phyloP scores from a whole-genome alignment of 2,888 invertebrate genomes.

The Latrodectus hesperus region DNA sequence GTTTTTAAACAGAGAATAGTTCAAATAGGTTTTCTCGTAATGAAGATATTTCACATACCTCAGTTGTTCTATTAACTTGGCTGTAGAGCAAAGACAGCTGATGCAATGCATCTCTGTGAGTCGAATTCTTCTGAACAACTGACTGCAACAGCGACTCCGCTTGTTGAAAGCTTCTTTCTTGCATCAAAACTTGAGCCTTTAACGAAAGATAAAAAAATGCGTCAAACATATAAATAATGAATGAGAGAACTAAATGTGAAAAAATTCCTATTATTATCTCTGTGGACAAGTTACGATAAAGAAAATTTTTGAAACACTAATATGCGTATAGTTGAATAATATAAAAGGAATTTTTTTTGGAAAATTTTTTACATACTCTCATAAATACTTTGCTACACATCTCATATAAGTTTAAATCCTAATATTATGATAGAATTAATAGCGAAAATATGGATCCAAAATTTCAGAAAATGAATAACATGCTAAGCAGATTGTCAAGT shows the following conservation, averaged over 20 bases:
- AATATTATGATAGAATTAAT: no score
- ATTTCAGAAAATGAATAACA: no score
- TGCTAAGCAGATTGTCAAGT: no score
- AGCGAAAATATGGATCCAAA: no score
- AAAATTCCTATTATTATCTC: no score
- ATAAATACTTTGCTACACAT: no score
- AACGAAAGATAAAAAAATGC: not conserved
- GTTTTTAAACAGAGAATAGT: no score
- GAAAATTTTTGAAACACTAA: not conserved
- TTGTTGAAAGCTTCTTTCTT: constrained; percentile 70
- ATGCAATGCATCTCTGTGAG: constrained; percentile 71
- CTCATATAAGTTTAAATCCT: no score
- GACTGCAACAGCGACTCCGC: constrained; percentile 70
- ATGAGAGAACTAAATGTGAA: no score
- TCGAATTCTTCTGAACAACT: constrained; percentile 69
- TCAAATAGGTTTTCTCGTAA: not conserved
- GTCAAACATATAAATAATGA: not conserved
- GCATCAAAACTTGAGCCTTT: constrained; percentile 71
- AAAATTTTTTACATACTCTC: not conserved
- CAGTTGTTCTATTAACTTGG: constrained; percentile 71
- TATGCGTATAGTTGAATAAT: not conserved
- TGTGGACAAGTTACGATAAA: no score
- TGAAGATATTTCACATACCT: constrained; percentile 60
- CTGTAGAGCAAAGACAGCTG: constrained; percentile 71
- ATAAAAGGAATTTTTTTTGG: not conserved